These are phyloP conservation scores for Otolemur crassicaudatus DNA, from an alignment of 2,797 vertebrate species.

Conservation along the genomic window DNA sequence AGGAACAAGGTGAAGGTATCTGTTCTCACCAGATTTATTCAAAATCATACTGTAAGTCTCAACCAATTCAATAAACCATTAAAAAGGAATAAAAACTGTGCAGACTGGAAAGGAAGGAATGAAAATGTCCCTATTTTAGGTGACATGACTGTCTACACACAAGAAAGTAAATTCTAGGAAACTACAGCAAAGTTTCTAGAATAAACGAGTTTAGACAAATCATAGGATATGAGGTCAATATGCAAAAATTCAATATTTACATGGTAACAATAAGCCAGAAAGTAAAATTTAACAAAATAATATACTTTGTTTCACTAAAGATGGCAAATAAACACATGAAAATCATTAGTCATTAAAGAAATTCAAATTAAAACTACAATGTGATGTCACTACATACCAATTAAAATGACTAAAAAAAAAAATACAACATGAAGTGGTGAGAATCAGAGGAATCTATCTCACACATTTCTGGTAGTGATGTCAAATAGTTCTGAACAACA, in stretches of 20 bases:
- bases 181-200: neutral
- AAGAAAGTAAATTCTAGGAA: neutral
- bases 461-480: neutral
- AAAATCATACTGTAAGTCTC: neutral
- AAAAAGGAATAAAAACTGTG: conserved; percentile 17
- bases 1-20: neutral
- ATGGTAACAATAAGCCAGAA: neutral
- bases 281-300: neutral
- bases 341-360: neutral
- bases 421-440: neutral
- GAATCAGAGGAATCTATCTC: neutral
- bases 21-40: neutral
- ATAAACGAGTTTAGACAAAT: neutral
- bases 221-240: neutral
- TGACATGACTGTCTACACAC: neutral
- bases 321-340: neutral
- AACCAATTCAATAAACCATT: neutral
- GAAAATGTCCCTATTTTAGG: neutral
- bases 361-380: neutral
- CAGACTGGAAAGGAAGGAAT: neutral
- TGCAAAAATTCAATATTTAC: neutral
- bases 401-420: neutral
- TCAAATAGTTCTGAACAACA: neutral
- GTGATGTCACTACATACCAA: neutral
- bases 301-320: conserved; percentile 11